phyloP scores from a whole-genome alignment of 2,888 invertebrate genomes.

The Megalurothrips usitatus region DNA sequence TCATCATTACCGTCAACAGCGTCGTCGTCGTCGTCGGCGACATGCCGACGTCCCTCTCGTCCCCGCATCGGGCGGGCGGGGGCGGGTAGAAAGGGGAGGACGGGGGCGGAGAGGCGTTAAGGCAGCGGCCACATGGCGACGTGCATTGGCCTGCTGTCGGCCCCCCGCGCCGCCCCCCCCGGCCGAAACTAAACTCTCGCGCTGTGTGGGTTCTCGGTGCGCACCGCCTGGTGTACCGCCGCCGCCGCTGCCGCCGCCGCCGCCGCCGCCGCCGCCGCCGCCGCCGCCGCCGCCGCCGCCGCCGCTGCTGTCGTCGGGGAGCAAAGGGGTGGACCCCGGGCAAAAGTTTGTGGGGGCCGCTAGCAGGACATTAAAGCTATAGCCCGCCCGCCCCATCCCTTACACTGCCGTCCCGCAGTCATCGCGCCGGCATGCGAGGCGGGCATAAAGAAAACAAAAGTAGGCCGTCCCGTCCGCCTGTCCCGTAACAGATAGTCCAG shows the following conservation, averaged over 20 bases:
- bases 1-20: constrained; percentile 8
- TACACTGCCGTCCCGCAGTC: not conserved
- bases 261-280: no score
- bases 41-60: not conserved
- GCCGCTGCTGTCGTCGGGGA: not conserved
- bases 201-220: no score
- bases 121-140: no score
- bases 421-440: not conserved
- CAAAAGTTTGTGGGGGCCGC: not conserved
- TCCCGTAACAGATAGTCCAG: no score
- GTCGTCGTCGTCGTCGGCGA: not conserved
- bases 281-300: not conserved
- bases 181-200: no score
- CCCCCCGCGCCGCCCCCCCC: no score
- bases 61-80: not conserved
- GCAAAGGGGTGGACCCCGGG: not conserved
- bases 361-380: constrained; percentile 19
- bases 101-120: no score
- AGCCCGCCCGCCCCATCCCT: not conserved
- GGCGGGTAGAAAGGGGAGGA: no score
- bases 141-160: no score
- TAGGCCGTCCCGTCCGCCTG: no score
- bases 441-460: no score
- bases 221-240: not conserved
- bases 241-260: not conserved